Evolutionary conservation across 2,797 vertebrate species (phyloP), one percentile per base, ranked within the genome.

Genomic region (Notoglanidium macrostoma): DNA sequence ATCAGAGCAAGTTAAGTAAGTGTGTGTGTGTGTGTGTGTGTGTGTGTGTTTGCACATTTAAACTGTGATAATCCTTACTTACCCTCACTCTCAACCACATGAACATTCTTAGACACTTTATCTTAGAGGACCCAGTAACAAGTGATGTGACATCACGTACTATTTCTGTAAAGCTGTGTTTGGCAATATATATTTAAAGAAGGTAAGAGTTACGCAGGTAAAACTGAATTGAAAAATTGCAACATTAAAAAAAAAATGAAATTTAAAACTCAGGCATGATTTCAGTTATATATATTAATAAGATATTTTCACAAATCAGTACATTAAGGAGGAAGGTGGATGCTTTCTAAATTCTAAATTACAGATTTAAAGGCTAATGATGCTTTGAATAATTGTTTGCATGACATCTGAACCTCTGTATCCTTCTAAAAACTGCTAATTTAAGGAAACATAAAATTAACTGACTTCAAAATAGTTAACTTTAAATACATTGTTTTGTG

Each of bases 31-130:
- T 54, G 14, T 79, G 78, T 57, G 61, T 19, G 32, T 80, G 80
- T 81, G 79, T 70, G 67, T 68, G 40, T 40, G 40, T 40, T 40
- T 40, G 40, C 40, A 40, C 40, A 40, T 40, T 40, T 46, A 74
- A 57, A 83, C 82, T 65, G 32, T 78, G 84, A 78, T 89, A 88
- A 89, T 88, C 74, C 44, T 59, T 9, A 55, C 76, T 81, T 51
- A 32, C 74, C 40, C 88, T 86, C 61, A 76, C 46, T 73, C 77
- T 85, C 65, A 81, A 84, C 57, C 83, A 88, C 76, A 83, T 87
- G 77, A 84, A 87, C 83, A 89, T 67, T 1, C 81, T 87, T 84
- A 85, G 55, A 86, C 57, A 57, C 74, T 89, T 89, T 86, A 83
- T 51, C 79, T 84, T 51, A 49, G n/a, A 21, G 32, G 40, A 67